Percentiles rank a stretch among this genome's conserved stretches.
Evolutionary conservation across 92 coral and sea anemone genomes (phyloP).

Genomic region (Meandrina meandrites): DNA sequence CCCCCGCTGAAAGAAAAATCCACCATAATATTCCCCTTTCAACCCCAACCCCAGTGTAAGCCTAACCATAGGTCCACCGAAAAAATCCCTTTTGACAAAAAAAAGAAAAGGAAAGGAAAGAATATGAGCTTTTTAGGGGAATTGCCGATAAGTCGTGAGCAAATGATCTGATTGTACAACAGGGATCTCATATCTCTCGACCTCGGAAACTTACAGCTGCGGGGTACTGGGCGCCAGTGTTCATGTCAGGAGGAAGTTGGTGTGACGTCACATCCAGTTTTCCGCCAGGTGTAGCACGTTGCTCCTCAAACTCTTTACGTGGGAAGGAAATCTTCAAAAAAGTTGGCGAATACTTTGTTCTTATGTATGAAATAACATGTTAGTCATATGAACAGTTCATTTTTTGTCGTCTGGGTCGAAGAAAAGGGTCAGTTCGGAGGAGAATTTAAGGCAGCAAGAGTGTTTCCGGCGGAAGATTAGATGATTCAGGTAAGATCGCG

Average conservation of each 20-base stretch:
- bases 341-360: conserved; percentile 1
- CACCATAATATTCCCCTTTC: too few species aligned
- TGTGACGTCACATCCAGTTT: conserved; percentile 92
- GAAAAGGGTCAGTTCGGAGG: conserved; percentile 17
- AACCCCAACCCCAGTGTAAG: too few species aligned
- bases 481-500: conserved; percentile 45
- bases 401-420: conserved; percentile 1
- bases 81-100: too few species aligned
- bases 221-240: not conserved
- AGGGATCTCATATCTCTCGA: too few species aligned
- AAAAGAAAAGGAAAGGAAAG: too few species aligned
- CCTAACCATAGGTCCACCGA: too few species aligned
- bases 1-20: too few species aligned
- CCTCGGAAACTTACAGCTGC: not conserved
- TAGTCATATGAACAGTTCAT: not conserved
- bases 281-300: conserved; percentile 89
- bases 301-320: conserved; percentile 41
- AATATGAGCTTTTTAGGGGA: too few species aligned
- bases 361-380: not conserved
- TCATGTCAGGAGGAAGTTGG: conserved; percentile 71
- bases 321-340: conserved; percentile 26
- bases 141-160: too few species aligned
- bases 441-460: conserved; percentile 29
- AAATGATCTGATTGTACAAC: too few species aligned
- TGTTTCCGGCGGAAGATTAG: conserved; percentile 79